phyloP scores from a whole-genome alignment of 2,113 vertebrate genomes.

The Daboia siamensis region DNA sequence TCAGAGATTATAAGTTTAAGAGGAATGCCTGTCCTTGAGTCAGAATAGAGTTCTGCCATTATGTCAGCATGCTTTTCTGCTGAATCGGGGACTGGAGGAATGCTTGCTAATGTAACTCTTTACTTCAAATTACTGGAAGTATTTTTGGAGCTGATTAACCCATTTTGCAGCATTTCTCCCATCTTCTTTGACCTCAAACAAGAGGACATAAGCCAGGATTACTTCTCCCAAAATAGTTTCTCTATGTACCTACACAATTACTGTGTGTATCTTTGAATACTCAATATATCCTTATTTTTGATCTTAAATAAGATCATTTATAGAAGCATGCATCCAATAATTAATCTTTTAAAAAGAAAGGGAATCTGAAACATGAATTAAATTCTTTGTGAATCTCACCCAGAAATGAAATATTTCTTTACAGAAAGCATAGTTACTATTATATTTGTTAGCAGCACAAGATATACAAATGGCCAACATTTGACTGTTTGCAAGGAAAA shows the following conservation, averaged over 20 bases:
- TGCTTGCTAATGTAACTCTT: not conserved
- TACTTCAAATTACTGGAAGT: not conserved
- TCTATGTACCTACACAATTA: not conserved
- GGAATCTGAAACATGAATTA: not conserved
- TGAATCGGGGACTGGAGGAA: not conserved
- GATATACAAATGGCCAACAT: not conserved
- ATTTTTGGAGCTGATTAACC: not conserved
- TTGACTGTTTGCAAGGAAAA: not conserved
- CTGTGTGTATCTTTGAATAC: not conserved
- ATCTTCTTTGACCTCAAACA: not conserved
- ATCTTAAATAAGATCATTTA: not conserved
- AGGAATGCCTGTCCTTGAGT: not conserved
- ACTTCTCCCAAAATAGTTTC: not conserved
- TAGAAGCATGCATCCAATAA: not conserved
- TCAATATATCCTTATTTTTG: not conserved
- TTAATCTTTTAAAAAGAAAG: not conserved
- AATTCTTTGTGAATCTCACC: not conserved
- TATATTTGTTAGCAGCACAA: not conserved
- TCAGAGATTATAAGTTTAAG: not conserved
- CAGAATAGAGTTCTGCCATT: not conserved
- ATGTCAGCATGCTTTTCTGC: not conserved
- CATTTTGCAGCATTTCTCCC: not conserved
- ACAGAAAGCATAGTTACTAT: not conserved
- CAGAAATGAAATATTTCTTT: not conserved
- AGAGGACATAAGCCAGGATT: not conserved